Evolutionary conservation across 2,113 vertebrate genomes (phyloP).

Genomic region (Pterophyllum scalare): DNA sequence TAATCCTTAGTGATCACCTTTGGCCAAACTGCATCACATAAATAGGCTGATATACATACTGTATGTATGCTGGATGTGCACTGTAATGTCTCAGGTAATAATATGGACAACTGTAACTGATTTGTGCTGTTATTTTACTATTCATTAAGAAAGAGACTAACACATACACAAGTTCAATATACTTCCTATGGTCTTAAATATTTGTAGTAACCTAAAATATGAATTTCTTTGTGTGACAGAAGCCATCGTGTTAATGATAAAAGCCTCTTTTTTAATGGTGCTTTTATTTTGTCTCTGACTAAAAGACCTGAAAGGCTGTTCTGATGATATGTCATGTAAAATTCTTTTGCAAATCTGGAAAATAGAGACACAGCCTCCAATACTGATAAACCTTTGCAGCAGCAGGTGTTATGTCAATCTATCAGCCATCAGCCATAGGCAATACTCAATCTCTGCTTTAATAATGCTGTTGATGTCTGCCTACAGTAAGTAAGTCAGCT

Average conservation of each 20-base stretch:
- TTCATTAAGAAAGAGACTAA: background rate
- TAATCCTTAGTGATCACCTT: constrained; percentile 68
- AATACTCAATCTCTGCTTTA: constrained; percentile 17
- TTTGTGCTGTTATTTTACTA: background rate
- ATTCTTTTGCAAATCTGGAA: too few species aligned
- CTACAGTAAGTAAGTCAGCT: constrained; percentile 12
- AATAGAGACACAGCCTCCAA: background rate
- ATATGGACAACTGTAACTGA: constrained; percentile 15
- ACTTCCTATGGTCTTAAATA: background rate
- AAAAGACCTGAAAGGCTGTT: background rate
- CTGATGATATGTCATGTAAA: too few species aligned
- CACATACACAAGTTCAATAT: background rate
- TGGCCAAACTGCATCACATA: constrained; percentile 49
- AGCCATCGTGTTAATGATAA: background rate
- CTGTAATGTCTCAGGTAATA: constrained; percentile 12
- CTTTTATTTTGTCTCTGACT: background rate
- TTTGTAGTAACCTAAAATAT: background rate
- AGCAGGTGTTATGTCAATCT: background rate
- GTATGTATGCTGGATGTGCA: constrained; percentile 5
- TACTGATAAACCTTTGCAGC: background rate
- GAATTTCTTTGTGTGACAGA: background rate
- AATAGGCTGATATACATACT: constrained; percentile 24
- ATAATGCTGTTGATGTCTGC: constrained; percentile 28
- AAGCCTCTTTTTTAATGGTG: background rate
- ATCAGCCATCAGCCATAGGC: constrained; percentile 54